These are phyloP conservation scores for Sussaba pulchella DNA, from an alignment of 2,888 invertebrate genomes.

Conservation along the genomic window DNA sequence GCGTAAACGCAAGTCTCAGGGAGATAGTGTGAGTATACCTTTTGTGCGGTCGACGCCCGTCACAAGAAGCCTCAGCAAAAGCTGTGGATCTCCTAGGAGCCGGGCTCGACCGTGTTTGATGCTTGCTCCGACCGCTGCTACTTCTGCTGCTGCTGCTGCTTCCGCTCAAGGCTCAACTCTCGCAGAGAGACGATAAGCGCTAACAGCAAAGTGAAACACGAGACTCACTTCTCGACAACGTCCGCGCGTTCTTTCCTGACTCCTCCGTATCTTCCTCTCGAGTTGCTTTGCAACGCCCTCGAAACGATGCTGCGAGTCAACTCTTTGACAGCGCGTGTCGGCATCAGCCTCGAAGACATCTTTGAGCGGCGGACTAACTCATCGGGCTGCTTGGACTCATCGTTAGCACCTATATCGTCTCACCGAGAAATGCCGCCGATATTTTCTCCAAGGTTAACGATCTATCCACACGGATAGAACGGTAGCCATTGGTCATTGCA, in stretches of 20 bases:
- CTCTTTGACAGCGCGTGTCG: constrained; percentile 35
- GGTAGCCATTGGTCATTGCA: constrained; percentile 24
- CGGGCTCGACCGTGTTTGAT: constrained; percentile 37
- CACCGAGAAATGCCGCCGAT: constrained; percentile 40
- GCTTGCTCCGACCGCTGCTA: neutral
- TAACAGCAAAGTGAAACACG: constrained; percentile 64
- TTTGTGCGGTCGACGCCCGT: constrained; percentile 45
- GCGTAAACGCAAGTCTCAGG: neutral
- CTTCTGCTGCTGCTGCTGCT: constrained; percentile 15
- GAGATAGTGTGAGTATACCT: constrained; percentile 26
- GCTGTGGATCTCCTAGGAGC: constrained; percentile 17
- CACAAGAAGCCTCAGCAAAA: constrained; percentile 34
- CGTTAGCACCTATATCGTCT: constrained; percentile 67
- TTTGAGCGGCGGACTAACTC: constrained; percentile 30
- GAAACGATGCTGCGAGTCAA: constrained; percentile 34
- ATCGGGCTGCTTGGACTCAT: constrained; percentile 54
- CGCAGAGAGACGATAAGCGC: constrained; percentile 59
- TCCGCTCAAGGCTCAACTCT: constrained; percentile 39
- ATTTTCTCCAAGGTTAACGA: constrained; percentile 51
- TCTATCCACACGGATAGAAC: constrained; percentile 14
- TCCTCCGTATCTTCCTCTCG: constrained; percentile 24
- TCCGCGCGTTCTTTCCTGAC: constrained; percentile 39
- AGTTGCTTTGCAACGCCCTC: constrained; percentile 42
- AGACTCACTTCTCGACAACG: constrained; percentile 39
- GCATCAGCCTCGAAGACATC: constrained; percentile 26